Conservation (phyloP, 2,113 vertebrate species). For the Scophthalmus maximus region DNA sequence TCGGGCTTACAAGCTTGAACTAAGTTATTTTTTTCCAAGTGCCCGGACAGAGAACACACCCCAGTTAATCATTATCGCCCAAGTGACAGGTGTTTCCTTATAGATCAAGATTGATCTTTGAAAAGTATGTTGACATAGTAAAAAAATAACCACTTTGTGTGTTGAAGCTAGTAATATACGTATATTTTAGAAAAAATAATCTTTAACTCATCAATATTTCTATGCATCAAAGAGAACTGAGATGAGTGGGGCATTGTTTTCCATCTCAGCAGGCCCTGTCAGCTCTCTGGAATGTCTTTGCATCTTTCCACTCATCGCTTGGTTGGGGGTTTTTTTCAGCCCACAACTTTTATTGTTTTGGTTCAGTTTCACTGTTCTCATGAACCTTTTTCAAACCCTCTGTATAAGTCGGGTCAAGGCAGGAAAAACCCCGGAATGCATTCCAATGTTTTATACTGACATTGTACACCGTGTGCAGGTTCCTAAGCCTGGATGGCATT, state of each 20-base stretch:
- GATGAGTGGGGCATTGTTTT: too few relatives aligned
- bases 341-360: too few relatives aligned
- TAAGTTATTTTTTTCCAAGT: constrained; percentile 41
- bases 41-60: constrained; percentile 38
- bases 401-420: neutral
- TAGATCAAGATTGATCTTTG: constrained; percentile 32
- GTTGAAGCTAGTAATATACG: neutral
- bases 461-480: neutral
- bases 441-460: neutral
- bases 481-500: neutral
- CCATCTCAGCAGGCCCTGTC: too few relatives aligned
- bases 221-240: too few relatives aligned
- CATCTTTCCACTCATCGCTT: too few relatives aligned
- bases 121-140: neutral
- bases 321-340: too few relatives aligned
- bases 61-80: constrained; percentile 63
- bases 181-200: too few relatives aligned
- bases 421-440: neutral
- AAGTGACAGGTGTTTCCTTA: constrained; percentile 47
- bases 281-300: too few relatives aligned
- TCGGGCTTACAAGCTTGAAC: neutral
- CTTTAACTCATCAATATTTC: too few relatives aligned
- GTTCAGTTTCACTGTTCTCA: too few relatives aligned
- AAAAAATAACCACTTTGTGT: neutral
- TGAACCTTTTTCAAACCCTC: too few relatives aligned